Conservation (phyloP, 2,113 vertebrate species). For the Numenius arquata region DNA sequence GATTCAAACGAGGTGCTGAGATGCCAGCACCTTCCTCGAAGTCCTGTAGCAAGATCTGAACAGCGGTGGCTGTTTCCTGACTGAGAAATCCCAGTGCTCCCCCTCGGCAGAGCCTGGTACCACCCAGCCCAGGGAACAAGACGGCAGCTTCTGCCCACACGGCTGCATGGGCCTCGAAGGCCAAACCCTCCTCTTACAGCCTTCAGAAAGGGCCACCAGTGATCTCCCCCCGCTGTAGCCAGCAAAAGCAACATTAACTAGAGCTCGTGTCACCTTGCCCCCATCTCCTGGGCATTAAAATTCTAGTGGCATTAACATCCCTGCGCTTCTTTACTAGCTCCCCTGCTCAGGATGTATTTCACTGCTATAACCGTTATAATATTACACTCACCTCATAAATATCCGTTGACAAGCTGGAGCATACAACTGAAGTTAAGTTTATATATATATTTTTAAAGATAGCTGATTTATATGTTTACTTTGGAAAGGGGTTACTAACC, state of each 20-base stretch:
- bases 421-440: constrained; percentile 51
- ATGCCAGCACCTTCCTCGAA: background rate
- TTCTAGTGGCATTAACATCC: constrained; percentile 54
- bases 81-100: background rate
- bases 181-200: background rate
- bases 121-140: background rate
- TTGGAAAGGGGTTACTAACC: constrained; percentile 27
- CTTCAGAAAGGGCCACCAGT: background rate
- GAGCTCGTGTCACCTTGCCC: constrained; percentile 7
- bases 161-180: background rate
- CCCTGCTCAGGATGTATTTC: constrained; percentile 54
- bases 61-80: background rate
- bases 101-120: constrained; percentile 15
- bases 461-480: constrained; percentile 30
- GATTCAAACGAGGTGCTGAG: background rate
- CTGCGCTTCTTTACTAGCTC: constrained; percentile 39
- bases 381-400: constrained; percentile 66
- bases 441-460: background rate
- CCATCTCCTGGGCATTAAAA: constrained; percentile 57
- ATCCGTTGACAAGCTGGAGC: constrained; percentile 60
- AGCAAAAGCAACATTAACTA: background rate
- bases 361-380: constrained; percentile 41
- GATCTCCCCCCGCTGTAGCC: background rate
- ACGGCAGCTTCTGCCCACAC: background rate
- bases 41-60: background rate